Conservation (phyloP, 2,113 vertebrate species). For the Daubentonia madagascariensis region DNA sequence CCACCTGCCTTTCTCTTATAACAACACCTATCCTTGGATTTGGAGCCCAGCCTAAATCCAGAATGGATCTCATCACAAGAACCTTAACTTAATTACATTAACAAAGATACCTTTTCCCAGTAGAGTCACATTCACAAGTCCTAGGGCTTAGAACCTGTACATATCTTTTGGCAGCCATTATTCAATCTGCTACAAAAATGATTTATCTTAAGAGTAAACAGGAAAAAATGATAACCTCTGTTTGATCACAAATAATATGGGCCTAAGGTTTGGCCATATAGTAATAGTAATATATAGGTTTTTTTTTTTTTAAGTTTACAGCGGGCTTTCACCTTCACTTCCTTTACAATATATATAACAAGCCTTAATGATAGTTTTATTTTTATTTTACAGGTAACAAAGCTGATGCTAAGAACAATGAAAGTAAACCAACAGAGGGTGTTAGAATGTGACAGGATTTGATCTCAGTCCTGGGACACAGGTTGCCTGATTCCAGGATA, state of each 20-base stretch:
- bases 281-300: background rate
- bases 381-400: background rate
- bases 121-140: background rate
- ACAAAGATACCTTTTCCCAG: background rate
- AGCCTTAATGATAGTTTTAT: background rate
- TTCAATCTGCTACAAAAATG: background rate
- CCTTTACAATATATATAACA: background rate
- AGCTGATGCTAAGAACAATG: background rate
- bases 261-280: background rate
- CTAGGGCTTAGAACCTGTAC: background rate
- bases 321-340: background rate
- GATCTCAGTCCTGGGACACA: background rate
- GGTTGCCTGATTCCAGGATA: background rate
- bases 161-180: background rate
- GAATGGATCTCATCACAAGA: background rate
- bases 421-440: background rate
- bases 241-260: background rate
- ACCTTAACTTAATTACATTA: background rate
- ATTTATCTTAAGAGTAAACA: background rate
- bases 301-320: background rate
- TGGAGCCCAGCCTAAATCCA: background rate
- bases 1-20: background rate
- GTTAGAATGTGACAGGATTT: background rate
- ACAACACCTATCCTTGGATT: background rate
- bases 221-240: background rate